Evolutionary conservation across 2,888 invertebrate genomes (phyloP).

Genomic region (Torymus auratus): DNA sequence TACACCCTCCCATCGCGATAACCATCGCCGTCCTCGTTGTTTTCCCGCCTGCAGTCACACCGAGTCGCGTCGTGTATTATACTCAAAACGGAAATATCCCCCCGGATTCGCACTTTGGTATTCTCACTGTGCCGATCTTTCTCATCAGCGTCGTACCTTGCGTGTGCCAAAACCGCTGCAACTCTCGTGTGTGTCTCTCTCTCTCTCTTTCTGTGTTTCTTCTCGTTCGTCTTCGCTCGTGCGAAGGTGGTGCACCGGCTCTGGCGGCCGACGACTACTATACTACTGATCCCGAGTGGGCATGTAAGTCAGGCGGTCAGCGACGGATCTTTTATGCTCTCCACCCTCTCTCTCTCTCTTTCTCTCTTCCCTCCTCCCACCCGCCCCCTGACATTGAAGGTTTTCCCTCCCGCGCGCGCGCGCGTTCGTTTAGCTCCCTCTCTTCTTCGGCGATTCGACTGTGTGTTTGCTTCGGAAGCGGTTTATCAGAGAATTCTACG

Average conservation of each 20-base stretch:
- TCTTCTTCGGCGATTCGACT: background rate
- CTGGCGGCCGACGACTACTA: conserved; percentile 1
- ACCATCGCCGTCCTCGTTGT: too few species aligned
- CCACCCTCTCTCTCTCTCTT: conserved; percentile 62
- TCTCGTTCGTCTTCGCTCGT: background rate
- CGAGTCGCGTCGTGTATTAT: too few species aligned
- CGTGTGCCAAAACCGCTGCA: too few species aligned
- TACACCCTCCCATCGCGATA: too few species aligned
- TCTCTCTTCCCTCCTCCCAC: conserved; percentile 58
- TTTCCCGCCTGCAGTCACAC: too few species aligned
- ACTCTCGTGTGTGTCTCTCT: too few species aligned
- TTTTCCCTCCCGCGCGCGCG: conserved; percentile 53
- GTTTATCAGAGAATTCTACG: conserved; percentile 40
- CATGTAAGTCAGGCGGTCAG: conserved; percentile 64
- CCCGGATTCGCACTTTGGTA: too few species aligned
- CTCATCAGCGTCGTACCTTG: too few species aligned
- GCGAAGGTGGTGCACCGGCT: conserved; percentile 16
- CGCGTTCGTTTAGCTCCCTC: background rate
- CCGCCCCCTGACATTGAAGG: conserved; percentile 60
- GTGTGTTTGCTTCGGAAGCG: background rate
- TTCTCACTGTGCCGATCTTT: too few species aligned
- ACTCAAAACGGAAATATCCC: too few species aligned
- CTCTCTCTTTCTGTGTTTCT: too few species aligned
- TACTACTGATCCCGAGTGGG: conserved; percentile 50
- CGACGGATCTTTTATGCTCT: conserved; percentile 68